phyloP scores from a whole-genome alignment of 1,140 invertebrate genomes.

The Micrasema minimum region DNA sequence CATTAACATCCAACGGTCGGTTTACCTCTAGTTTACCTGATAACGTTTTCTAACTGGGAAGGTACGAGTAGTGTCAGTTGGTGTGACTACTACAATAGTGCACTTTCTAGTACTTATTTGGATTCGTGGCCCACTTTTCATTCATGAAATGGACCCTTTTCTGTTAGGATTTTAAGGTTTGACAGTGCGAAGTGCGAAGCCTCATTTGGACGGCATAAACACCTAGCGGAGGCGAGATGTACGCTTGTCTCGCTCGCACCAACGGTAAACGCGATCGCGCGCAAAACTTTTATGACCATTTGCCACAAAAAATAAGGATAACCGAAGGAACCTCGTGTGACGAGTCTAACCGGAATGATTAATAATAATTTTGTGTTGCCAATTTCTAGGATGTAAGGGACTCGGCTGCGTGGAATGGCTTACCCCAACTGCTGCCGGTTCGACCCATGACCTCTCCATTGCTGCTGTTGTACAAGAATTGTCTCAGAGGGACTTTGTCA shows the following conservation, averaged over 20 bases:
- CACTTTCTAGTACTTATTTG: too few relatives aligned
- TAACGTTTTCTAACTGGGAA: background rate
- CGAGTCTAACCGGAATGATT: slow-evolving; percentile 27
- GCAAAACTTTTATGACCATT: slow-evolving; percentile 17
- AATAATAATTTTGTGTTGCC: background rate
- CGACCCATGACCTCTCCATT: slow-evolving; percentile 79
- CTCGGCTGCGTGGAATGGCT: slow-evolving; percentile 57
- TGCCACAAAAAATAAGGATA: slow-evolving; percentile 7
- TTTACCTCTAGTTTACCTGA: background rate
- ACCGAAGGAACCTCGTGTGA: slow-evolving; percentile 14
- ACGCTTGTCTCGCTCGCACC: slow-evolving; percentile 28
- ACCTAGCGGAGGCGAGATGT: slow-evolving; percentile 18
- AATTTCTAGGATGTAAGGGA: too few relatives aligned
- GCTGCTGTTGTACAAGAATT: slow-evolving; percentile 77
- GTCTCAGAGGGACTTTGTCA: slow-evolving; percentile 55
- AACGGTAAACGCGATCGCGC: slow-evolving; percentile 5
- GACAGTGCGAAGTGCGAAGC: slow-evolving; percentile 19
- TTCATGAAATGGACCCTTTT: slow-evolving; percentile 37
- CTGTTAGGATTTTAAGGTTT: slow-evolving; percentile 14
- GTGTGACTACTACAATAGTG: too few relatives aligned
- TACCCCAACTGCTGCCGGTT: slow-evolving; percentile 81
- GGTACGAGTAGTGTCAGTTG: background rate
- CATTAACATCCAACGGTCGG: background rate
- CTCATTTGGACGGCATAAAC: slow-evolving; percentile 10
- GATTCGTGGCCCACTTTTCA: slow-evolving; percentile 15